Percentiles rank a stretch among this genome's conserved stretches.
Conservation (phyloP, 2,113 vertebrate species). For the Rutilus rutilus region DNA sequence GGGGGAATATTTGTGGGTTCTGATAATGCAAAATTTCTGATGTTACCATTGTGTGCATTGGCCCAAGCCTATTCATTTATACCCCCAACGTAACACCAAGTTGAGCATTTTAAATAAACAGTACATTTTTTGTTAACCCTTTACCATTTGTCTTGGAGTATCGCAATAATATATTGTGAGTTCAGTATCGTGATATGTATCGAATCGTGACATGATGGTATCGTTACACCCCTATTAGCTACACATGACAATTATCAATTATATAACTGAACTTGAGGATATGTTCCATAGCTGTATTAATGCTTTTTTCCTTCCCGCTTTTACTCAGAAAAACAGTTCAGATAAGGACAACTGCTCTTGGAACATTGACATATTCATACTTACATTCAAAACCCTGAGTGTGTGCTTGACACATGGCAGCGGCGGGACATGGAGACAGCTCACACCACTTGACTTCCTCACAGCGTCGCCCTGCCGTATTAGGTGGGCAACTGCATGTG, state of each 20-base stretch:
- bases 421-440: constrained; percentile 79
- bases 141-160: too few relatives aligned
- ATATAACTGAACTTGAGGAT: background rate
- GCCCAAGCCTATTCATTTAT: too few relatives aligned
- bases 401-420: constrained; percentile 78
- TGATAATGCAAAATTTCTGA: too few relatives aligned
- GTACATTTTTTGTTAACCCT: too few relatives aligned
- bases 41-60: too few relatives aligned
- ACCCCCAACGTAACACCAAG: too few relatives aligned
- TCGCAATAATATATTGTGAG: too few relatives aligned
- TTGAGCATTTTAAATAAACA: too few relatives aligned
- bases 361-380: constrained; percentile 50
- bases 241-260: constrained; percentile 8
- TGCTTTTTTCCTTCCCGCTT: background rate
- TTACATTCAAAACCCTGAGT: constrained; percentile 89
- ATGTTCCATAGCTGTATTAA: background rate
- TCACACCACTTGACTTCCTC: constrained; percentile 88
- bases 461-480: constrained; percentile 82
- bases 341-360: background rate
- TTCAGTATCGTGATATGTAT: too few relatives aligned
- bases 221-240: background rate
- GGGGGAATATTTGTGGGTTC: too few relatives aligned
- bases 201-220: too few relatives aligned
- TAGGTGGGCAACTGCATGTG: constrained; percentile 84
- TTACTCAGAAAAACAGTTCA: background rate